phyloP scores from a whole-genome alignment of 1,140 invertebrate genomes.

The Rhyzopertha dominica region DNA sequence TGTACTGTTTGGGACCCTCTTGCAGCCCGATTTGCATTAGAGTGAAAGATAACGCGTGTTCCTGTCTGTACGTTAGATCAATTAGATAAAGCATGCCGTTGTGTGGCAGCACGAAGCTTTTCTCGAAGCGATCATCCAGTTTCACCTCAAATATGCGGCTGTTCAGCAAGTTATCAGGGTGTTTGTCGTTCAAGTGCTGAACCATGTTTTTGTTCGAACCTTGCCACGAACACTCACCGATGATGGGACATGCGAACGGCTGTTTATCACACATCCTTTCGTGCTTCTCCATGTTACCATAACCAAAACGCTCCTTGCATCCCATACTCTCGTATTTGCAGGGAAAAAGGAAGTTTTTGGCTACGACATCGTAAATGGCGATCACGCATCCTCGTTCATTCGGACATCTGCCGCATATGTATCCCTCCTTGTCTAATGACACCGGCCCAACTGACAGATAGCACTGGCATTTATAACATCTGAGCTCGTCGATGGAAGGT shows the following conservation, averaged over 20 bases:
- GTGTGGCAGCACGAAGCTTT: too few species aligned
- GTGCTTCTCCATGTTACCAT: not conserved
- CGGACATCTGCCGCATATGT: conserved; percentile 9
- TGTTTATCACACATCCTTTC: conserved; percentile 1
- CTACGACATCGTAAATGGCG: conserved; percentile 7
- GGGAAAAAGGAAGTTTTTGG: conserved; percentile 4
- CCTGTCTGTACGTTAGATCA: too few species aligned
- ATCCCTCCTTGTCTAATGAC: conserved; percentile 4
- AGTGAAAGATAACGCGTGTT: too few species aligned
- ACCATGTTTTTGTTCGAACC: too few species aligned
- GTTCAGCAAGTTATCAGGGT: too few species aligned
- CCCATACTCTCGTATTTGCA: too few species aligned
- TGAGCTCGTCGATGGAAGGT: conserved; percentile 3
- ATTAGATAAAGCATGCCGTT: too few species aligned
- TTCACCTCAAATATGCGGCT: too few species aligned
- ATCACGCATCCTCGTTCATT: conserved; percentile 1
- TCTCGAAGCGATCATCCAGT: too few species aligned
- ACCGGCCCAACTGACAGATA: conserved; percentile 10
- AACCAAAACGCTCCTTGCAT: conserved; percentile 1
- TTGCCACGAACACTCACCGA: not conserved
- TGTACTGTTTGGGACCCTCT: too few species aligned
- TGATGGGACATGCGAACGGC: not conserved
- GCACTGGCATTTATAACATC: conserved; percentile 6
- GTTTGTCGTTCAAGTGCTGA: too few species aligned
- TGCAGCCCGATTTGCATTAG: too few species aligned